Conservation (phyloP, 1,140 invertebrate species). For the Hestina assimilis region DNA sequence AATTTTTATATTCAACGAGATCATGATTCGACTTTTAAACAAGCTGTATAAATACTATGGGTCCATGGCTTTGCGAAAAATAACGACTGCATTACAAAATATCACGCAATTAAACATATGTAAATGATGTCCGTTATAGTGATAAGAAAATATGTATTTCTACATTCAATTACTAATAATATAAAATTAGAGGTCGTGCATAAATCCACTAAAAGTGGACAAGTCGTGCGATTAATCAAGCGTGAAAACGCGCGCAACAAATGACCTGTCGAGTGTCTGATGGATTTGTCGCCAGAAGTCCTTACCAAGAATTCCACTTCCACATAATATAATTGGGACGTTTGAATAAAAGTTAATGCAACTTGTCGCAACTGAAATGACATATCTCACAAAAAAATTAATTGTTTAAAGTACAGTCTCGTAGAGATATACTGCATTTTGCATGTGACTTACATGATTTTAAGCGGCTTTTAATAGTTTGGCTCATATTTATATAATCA, state of each 20-base stretch:
- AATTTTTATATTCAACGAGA: slow-evolving; percentile 42
- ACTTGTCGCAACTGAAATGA: background rate
- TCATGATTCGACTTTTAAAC: slow-evolving; percentile 47
- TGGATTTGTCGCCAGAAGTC: slow-evolving; percentile 69
- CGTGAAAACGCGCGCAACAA: slow-evolving; percentile 71
- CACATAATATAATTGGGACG: slow-evolving; percentile 26
- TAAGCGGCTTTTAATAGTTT: too few relatives aligned
- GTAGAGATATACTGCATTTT: too few relatives aligned
- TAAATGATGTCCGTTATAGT: slow-evolving; percentile 17
- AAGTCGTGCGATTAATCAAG: slow-evolving; percentile 57
- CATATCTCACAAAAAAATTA: background rate
- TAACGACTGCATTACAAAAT: slow-evolving; percentile 1
- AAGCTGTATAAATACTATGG: slow-evolving; percentile 43
- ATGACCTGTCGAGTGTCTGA: slow-evolving; percentile 69
- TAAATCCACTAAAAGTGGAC: slow-evolving; percentile 62
- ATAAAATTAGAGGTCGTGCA: slow-evolving; percentile 49
- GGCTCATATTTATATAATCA: too few relatives aligned
- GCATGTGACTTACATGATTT: too few relatives aligned
- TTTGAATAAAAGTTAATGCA: slow-evolving; percentile 14
- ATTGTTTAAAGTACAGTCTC: too few relatives aligned
- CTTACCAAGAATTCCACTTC: slow-evolving; percentile 32
- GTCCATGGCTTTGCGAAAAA: slow-evolving; percentile 27
- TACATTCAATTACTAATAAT: slow-evolving; percentile 29
- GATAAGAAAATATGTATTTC: slow-evolving; percentile 8
- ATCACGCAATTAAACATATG: slow-evolving; percentile 3